Evolutionary conservation across 2,888 invertebrate species (phyloP).

Genomic region (Microplitis deprimator): DNA sequence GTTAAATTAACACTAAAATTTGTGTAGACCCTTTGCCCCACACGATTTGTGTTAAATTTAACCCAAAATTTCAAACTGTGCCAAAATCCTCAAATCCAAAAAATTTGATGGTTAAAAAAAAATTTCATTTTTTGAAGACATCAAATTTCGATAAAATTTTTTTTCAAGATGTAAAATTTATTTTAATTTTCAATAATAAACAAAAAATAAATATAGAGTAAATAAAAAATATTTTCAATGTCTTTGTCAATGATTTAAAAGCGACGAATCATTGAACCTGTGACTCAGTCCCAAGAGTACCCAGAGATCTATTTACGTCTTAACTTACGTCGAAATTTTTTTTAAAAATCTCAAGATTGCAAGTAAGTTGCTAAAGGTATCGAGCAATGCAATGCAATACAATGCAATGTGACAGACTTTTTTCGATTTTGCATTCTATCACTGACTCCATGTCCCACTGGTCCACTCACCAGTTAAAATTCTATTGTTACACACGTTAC

Average conservation of each 20-base stretch:
- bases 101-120: too few relatives aligned
- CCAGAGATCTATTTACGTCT: constrained; percentile 14
- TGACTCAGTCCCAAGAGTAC: not conserved
- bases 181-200: too few relatives aligned
- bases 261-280: not conserved
- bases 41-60: too few relatives aligned
- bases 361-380: not conserved
- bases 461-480: constrained; percentile 63
- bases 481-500: constrained; percentile 59
- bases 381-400: not conserved
- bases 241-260: not conserved
- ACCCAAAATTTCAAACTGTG: too few relatives aligned
- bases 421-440: constrained; percentile 59
- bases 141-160: too few relatives aligned
- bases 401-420: constrained; percentile 26
- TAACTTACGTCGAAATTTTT: constrained; percentile 22
- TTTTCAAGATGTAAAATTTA: too few relatives aligned
- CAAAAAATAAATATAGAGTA: too few relatives aligned
- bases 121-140: too few relatives aligned
- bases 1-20: too few relatives aligned
- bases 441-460: constrained; percentile 62
- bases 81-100: too few relatives aligned
- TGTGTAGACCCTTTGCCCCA: too few relatives aligned
- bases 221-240: too few relatives aligned
- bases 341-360: not conserved